Percentiles rank a stretch among this genome's conserved stretches.
Conservation (phyloP, 2,888 invertebrate species). For the Acleris laterana region DNA sequence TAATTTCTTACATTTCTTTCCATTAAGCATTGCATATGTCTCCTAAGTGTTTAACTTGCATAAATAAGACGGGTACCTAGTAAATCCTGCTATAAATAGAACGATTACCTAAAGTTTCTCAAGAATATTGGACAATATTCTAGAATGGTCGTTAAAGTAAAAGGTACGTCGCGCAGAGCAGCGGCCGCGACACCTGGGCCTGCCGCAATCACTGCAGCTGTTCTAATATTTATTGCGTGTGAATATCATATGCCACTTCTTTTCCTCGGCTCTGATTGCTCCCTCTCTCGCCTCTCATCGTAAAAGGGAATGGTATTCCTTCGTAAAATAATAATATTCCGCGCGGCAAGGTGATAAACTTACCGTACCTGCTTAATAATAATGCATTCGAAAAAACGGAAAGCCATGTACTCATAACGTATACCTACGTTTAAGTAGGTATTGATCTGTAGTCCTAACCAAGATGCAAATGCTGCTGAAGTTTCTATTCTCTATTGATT, state of each 20-base stretch:
- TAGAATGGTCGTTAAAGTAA: slow-evolving; percentile 55
- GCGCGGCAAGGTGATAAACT: slow-evolving; percentile 27
- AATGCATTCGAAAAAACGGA: slow-evolving; percentile 20
- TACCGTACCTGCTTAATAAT: slow-evolving; percentile 29
- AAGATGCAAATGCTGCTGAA: too few relatives aligned
- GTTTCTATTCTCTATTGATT: too few relatives aligned
- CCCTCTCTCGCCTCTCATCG: slow-evolving; percentile 51
- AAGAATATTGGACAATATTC: slow-evolving; percentile 43
- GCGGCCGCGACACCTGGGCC: slow-evolving; percentile 67
- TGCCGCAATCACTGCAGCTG: slow-evolving; percentile 78
- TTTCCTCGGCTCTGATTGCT: slow-evolving; percentile 65
- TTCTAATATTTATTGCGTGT: slow-evolving; percentile 82
- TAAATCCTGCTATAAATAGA: not conserved
- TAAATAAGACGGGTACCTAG: too few relatives aligned
- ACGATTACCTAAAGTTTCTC: slow-evolving; percentile 1
- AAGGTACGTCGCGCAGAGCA: slow-evolving; percentile 47
- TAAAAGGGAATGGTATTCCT: slow-evolving; percentile 39
- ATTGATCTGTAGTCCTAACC: not conserved
- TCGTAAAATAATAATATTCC: slow-evolving; percentile 36
- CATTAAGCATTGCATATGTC: too few relatives aligned
- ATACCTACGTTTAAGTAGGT: not conserved
- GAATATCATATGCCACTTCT: slow-evolving; percentile 77
- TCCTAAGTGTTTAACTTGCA: too few relatives aligned
- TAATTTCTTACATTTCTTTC: too few relatives aligned
- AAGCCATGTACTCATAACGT: not conserved